A percentile compares a stretch with the other conserved stretches of the same genome.
Conservation (phyloP, 2,797 vertebrate genomes). For the Enteromius viviparus region DNA sequence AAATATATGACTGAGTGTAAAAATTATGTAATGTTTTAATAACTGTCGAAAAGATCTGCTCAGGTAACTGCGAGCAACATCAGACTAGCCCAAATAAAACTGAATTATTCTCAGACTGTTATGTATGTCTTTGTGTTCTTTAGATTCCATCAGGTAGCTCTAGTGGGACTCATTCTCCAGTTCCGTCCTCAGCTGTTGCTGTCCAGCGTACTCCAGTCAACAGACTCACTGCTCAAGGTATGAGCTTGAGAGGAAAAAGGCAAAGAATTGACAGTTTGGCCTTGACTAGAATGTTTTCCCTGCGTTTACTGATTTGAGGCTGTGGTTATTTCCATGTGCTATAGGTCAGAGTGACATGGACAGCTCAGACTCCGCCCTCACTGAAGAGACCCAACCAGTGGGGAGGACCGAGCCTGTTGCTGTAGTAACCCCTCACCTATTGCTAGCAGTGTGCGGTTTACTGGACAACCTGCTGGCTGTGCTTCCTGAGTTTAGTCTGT, state of each 20-base stretch:
- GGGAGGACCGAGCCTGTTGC: slow-evolving; percentile 68
- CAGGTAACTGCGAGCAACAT: neutral
- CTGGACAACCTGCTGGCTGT: slow-evolving; percentile 86
- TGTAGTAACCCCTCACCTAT: slow-evolving; percentile 87
- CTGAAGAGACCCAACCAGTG: slow-evolving; percentile 72
- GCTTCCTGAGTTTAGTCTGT: slow-evolving; percentile 82
- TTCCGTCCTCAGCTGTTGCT: slow-evolving; percentile 58
- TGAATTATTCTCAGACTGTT: neutral
- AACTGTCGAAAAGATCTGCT: neutral
- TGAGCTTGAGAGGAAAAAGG: neutral
- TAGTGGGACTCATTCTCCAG: slow-evolving; percentile 67
- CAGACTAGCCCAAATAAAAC: neutral
- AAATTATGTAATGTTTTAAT: neutral
- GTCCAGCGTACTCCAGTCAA: slow-evolving; percentile 73
- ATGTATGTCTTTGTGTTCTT: slow-evolving; percentile 40
- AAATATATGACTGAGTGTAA: neutral
- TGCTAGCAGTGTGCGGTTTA: slow-evolving; percentile 87
- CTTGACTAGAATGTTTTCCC: neutral
- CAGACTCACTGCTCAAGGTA: slow-evolving; percentile 87
- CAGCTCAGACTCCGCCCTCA: slow-evolving; percentile 75
- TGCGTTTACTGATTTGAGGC: slow-evolving; percentile 1
- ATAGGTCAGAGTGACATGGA: slow-evolving; percentile 86
- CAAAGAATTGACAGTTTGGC: neutral
- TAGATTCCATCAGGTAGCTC: slow-evolving; percentile 75
- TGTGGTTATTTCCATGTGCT: slow-evolving; percentile 19